A percentile compares a stretch with the other conserved stretches of the same genome.
Evolutionary conservation across 2,888 invertebrate species (phyloP).

Genomic region (Hyalella azteca): DNA sequence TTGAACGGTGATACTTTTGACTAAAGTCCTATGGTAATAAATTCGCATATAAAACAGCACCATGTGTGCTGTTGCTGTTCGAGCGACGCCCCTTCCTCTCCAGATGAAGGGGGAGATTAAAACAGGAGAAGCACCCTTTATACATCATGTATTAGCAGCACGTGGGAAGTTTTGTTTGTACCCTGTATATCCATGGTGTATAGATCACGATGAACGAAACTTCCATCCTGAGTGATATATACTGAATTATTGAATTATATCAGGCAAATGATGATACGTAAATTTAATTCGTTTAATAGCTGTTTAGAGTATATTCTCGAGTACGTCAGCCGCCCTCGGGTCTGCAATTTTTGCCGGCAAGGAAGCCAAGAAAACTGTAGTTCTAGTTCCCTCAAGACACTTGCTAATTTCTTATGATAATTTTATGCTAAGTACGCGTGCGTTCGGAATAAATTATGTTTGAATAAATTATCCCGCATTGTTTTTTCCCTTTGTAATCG

Average conservation of each 20-base stretch:
- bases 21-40: background rate
- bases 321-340: background rate
- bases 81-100: background rate
- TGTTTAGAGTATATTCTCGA: too few relatives aligned
- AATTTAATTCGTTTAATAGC: too few relatives aligned
- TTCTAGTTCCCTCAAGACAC: background rate
- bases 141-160: background rate
- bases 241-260: too few relatives aligned
- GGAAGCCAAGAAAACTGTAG: background rate
- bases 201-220: too few relatives aligned
- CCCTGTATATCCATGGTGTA: too few relatives aligned
- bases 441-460: conserved; percentile 33
- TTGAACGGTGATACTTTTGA: background rate
- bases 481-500: background rate
- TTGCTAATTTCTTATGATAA: conserved; percentile 27
- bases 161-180: too few relatives aligned
- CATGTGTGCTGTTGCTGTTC: background rate
- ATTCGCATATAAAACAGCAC: conserved; percentile 34
- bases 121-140: background rate
- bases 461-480: conserved; percentile 1
- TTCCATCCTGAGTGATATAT: too few relatives aligned
- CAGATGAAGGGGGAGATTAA: conserved; percentile 3
- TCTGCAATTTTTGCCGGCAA: background rate
- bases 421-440: conserved; percentile 29
- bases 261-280: too few relatives aligned